Evolutionary conservation across 1,140 invertebrate genomes (phyloP), one percentile per base, ranked within the genome.

Genomic region (Paraescarpia echinospica): DNA sequence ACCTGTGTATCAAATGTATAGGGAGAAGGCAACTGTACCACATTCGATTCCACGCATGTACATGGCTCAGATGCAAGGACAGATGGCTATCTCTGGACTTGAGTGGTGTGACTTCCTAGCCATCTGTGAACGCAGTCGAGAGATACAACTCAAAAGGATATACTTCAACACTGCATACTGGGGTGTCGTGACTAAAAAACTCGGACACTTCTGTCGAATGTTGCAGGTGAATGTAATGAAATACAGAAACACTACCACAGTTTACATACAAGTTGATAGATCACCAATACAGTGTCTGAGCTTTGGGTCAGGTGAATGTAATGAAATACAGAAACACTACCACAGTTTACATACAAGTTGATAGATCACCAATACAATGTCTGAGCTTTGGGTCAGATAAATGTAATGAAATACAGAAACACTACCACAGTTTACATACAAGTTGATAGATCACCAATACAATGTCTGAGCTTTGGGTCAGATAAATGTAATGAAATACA

Each of bases 101-200:
- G 93, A 92, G 34, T 95, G 94, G 94, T 95, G 95, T 93, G 94
- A 95, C 91, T 95, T 94, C 92, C 93, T 95, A 92, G 95, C 95
- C 41, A 93, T 95, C 2, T 95, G 95, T 93, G 93, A 51, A 31
- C 94, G 92, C 88, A 94, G 94, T 89, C 93, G 93, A 93, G 93
- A 94, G 48, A 93, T 95, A 18, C 93, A 94, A 92, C 91, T 95
- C 8, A 94, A 94, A 92, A 92, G 94, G 89, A 94, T 95, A 31
- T 93, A 93, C 91, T 95, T 94, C 92, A 91, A 93, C 90, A 92
- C 92, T 33, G 92, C 92, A 22, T 95, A 95, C 91, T 95, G 95
- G 95, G 35, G 34, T n/a, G 92, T 94, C 93, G 92, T 94, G 48
- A 92, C 93, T 1, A 59, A 51, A 22, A 91, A 91, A n/a, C 92